Evolutionary conservation across 1,140 invertebrate species (phyloP), one percentile per base, ranked within the genome.

Genomic region (Teleogryllus occipitalis): DNA sequence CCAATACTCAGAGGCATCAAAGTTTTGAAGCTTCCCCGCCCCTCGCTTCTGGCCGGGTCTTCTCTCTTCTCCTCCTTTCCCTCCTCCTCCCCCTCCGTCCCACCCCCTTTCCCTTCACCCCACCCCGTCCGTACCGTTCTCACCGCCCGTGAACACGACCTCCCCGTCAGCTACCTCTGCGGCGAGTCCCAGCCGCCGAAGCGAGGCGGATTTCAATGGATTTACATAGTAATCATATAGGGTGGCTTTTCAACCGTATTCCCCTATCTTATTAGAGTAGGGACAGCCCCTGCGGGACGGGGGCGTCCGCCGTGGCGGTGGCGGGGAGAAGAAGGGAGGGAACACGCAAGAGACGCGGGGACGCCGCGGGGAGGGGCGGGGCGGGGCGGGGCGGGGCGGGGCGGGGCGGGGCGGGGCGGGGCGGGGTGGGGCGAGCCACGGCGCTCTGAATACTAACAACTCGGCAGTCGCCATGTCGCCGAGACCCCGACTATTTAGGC

Each of bases 171-270:
- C 27, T 39, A 39, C 27, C 27, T 39, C 27, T 18, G 54, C 54
- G 10, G 10, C 54, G 54, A 65, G 54, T 10, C 10, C 54, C 54
- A 14, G 10, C 54, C 10, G 54, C 18, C 54, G 10, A 65, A 65
- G 18, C 78, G 78, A 65, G 47, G 73, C 48, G 78, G 74, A 79
- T 79, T 79, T 79, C 78, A 79, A 79, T 79, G 78, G 78, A 79
- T 79, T 79, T 79, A 79, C 78, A 79, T 79, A 79, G 78, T 79
- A 79, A 79, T 79, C 78, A 79, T 79, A 79, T 74, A 47, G 78
- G 73, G 78, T 48, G 78, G 78, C 49, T 75, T 48, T 75, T 79
- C 73, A 47, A 47, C 73, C 73, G 78, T 75, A 79, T 79, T 79
- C 78, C 78, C 78, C 78, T 79, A 79, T 79, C 78, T 79, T 79